A percentile compares a stretch with the other conserved stretches of the same genome.
These are phyloP conservation scores for Meteorus cinctellus DNA, from an alignment of 2,888 invertebrate species.

Conservation along the genomic window DNA sequence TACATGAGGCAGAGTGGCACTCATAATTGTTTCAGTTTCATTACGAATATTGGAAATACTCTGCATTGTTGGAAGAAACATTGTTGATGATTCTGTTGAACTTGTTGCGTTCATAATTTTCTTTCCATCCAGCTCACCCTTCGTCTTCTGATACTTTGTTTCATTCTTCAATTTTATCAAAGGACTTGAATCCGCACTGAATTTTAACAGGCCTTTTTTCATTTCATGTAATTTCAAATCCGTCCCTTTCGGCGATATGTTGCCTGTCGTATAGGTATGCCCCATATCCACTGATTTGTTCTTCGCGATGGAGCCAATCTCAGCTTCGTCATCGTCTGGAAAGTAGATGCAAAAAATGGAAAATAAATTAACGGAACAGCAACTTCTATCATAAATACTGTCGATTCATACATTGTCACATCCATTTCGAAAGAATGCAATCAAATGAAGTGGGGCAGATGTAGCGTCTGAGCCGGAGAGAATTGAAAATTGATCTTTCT, in stretches of 20 bases:
- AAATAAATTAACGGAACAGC: not conserved
- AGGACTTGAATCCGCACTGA: not conserved
- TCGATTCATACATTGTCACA: too few species aligned
- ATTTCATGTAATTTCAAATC: constrained; percentile 57
- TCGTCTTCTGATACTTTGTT: constrained; percentile 62
- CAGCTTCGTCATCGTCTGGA: constrained; percentile 13
- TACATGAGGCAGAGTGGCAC: constrained; percentile 52
- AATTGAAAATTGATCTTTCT: too few species aligned
- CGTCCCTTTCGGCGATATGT: constrained; percentile 50
- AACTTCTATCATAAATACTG: not conserved
- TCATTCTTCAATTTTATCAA: constrained; percentile 59
- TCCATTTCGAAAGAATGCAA: too few species aligned
- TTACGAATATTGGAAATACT: not conserved
- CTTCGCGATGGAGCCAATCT: constrained; percentile 9
- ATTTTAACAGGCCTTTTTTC: constrained; percentile 59
- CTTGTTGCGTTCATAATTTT: constrained; percentile 47
- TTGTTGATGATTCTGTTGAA: constrained; percentile 15
- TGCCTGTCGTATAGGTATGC: constrained; percentile 6
- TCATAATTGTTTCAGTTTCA: not conserved
- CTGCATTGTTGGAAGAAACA: constrained; percentile 12
- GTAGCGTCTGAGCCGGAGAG: too few species aligned
- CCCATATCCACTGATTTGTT: not conserved
- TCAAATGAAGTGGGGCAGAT: too few species aligned
- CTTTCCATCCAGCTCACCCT: constrained; percentile 50
- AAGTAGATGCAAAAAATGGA: not conserved